Conservation (phyloP, 2,888 invertebrate genomes). For the Heliconius charithonia region DNA sequence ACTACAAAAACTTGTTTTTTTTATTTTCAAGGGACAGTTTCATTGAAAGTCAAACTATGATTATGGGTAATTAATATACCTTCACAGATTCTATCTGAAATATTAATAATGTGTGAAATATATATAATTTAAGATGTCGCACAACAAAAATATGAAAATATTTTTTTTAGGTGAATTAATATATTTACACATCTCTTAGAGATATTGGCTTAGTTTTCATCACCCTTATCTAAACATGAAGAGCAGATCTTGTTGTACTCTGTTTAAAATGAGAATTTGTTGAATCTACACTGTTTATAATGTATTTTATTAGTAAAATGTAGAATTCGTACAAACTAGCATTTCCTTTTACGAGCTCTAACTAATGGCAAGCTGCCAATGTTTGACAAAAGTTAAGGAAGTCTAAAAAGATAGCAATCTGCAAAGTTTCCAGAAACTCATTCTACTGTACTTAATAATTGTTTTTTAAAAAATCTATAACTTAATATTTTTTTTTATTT, state of each 20-base stretch:
- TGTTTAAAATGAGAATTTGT: background rate
- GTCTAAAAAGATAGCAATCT: constrained; percentile 44
- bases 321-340: constrained; percentile 7
- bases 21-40: too few species aligned
- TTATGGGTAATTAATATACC: background rate
- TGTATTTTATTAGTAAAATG: constrained; percentile 20
- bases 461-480: too few species aligned
- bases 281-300: background rate
- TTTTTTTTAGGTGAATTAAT: too few species aligned
- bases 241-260: background rate
- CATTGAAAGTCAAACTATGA: too few species aligned
- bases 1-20: too few species aligned
- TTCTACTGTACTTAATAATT: constrained; percentile 17
- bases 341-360: constrained; percentile 14
- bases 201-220: background rate
- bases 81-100: background rate
- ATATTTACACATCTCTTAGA: too few species aligned
- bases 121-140: background rate
- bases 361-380: constrained; percentile 44
- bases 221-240: background rate
- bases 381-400: constrained; percentile 44
- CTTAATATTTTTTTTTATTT: too few species aligned
- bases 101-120: too few species aligned
- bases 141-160: too few species aligned
- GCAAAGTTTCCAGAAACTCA: constrained; percentile 40